Evolutionary conservation across 2,113 vertebrate species (phyloP), one percentile per base, ranked within the genome.

Genomic region (Hippocampus guttulatus): DNA sequence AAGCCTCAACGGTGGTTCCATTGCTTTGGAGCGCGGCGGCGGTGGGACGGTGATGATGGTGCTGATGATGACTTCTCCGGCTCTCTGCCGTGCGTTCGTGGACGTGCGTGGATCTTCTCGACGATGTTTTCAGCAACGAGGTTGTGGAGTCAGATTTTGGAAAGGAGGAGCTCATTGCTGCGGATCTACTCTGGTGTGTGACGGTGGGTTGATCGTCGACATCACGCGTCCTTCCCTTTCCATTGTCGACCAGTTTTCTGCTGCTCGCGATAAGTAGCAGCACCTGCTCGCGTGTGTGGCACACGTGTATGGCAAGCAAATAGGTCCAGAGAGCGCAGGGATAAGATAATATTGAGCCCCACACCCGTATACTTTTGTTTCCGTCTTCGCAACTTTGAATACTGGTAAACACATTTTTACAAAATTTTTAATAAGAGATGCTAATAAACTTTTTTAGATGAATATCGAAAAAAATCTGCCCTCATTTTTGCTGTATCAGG

Each of bases 111-210:
- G 88, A 38, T 80, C 85, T 90, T 72, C 71, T 81, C 74, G 92
- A 81, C 33, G 88, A 88, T 0, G 89, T 86, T 83, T 93, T 94
- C 84, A 95, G 90, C 76, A 96, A 88, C 10, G 95, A 95, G 81
- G 95, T 94, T 75, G 91, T 93, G 84, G 96, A 95, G 80, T 98
- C 95, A 87, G 94, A 96, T 85, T 95, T 95, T 5, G 93, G 93
- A 65, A 94, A 94, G 72, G 94, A 90, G 75, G 94, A 92, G 92
- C 94, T 98, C 95, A 98, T 98, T 43, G 75, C 84, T 81, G 75
- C 81, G 76, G 76, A 45, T 84, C 64, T 71, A 69, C 23, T 80
- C 43, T 64, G 2, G 69, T 74, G 74, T 38, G 62, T 64, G 4
- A 71, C 64, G 4, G 65, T 3, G 51, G 75, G 30, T 49, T 51